Conservation (phyloP, 2,113 vertebrate species). For the Psittacus erithacus region DNA sequence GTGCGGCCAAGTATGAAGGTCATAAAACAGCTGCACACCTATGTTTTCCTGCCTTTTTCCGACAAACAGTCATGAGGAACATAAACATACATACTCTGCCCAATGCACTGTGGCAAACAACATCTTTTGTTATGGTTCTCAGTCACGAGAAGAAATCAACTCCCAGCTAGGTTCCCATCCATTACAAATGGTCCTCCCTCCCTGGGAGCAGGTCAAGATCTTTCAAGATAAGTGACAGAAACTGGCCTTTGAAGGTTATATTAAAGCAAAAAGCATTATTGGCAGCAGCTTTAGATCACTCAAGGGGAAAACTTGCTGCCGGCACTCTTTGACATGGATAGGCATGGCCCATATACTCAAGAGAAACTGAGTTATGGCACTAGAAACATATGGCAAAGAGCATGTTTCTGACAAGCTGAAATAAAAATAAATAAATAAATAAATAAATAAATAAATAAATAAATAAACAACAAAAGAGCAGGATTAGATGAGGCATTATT, state of each 20-base stretch:
- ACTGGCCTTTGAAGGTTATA: not conserved
- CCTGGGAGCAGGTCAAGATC: not conserved
- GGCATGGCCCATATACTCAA: not conserved
- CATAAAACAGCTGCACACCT: not conserved
- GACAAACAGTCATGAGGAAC: not conserved
- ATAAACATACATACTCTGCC: not conserved
- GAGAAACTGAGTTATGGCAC: not conserved
- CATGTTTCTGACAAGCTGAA: not conserved
- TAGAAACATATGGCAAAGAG: not conserved
- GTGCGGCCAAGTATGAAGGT: not conserved
- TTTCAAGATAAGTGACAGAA: not conserved
- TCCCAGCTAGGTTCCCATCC: not conserved
- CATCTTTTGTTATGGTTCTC: not conserved
- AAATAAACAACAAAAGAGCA: not conserved
- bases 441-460: no score
- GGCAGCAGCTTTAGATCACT: not conserved
- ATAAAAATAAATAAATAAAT: not conserved
- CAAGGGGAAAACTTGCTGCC: not conserved
- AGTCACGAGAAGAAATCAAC: not conserved
- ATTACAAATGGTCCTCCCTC: not conserved
- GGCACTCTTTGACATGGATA: not conserved
- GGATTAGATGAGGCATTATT: not conserved
- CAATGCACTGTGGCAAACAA: not conserved
- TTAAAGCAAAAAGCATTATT: not conserved
- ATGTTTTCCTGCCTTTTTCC: not conserved